Conservation (phyloP, 2,888 invertebrate genomes). For the Euphydryas editha region DNA sequence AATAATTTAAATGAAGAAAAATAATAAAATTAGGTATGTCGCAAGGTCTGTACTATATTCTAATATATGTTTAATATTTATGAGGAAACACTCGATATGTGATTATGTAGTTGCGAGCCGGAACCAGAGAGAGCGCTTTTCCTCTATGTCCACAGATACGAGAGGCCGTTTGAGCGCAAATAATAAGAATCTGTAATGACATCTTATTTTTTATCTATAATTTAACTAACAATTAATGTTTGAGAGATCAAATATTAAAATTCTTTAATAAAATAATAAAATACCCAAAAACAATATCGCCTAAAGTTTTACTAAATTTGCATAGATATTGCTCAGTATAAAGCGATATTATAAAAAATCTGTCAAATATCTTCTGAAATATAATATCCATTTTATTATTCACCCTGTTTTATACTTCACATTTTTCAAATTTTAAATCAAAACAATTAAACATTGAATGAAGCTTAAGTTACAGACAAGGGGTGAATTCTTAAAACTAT, state of each 20-base stretch:
- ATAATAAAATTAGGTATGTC: too few species aligned
- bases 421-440: constrained; percentile 71
- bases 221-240: not conserved
- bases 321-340: constrained; percentile 21
- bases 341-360: constrained; percentile 20
- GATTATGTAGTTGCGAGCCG: too few species aligned
- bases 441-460: constrained; percentile 77
- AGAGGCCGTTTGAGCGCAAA: too few species aligned
- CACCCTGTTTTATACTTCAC: constrained; percentile 52
- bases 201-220: too few species aligned
- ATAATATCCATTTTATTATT: constrained; percentile 52
- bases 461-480: constrained; percentile 62
- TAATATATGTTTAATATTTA: too few species aligned
- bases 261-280: constrained; percentile 25
- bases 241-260: not conserved
- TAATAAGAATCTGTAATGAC: too few species aligned
- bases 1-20: too few species aligned
- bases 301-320: constrained; percentile 29
- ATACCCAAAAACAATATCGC: not conserved
- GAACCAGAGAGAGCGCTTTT: too few species aligned
- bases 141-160: too few species aligned
- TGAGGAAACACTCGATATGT: too few species aligned
- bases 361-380: constrained; percentile 35
- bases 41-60: too few species aligned
- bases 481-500: constrained; percentile 67